These are phyloP conservation scores for Pocillopora grandis DNA, from an alignment of 92 coral and sea anemone genomes.

Conservation along the genomic window DNA sequence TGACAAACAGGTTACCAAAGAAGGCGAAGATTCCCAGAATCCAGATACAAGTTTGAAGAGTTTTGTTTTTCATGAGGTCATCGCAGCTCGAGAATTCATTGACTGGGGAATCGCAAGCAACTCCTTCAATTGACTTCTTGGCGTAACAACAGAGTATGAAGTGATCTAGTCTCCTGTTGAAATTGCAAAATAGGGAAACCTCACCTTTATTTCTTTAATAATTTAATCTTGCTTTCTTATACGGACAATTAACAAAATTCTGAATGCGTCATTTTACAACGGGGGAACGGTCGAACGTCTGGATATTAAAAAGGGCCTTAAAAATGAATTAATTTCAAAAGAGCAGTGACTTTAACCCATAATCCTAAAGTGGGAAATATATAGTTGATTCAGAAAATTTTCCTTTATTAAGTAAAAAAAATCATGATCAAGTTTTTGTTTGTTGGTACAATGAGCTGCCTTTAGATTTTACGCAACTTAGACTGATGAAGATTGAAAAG, in stretches of 20 bases:
- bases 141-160: constrained; percentile 70
- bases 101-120: constrained; percentile 46
- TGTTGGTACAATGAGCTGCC: too few relatives aligned
- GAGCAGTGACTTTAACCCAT: too few relatives aligned
- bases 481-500: too few relatives aligned
- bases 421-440: too few relatives aligned
- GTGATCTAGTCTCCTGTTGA: constrained; percentile 53
- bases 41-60: constrained; percentile 63
- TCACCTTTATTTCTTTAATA: not conserved
- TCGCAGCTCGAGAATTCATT: constrained; percentile 76
- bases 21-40: constrained; percentile 61
- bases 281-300: too few relatives aligned
- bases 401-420: too few relatives aligned
- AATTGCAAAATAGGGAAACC: not conserved
- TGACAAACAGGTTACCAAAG: constrained; percentile 58
- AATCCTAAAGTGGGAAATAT: too few relatives aligned
- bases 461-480: too few relatives aligned
- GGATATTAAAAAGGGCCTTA: too few relatives aligned
- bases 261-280: too few relatives aligned
- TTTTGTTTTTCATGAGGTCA: constrained; percentile 68
- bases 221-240: not conserved
- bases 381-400: too few relatives aligned
- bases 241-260: not conserved
- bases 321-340: not conserved
- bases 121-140: constrained; percentile 47